Evolutionary conservation across 37 sponge, comb jelly and placozoan species (phyloP).

Genomic region (Geodia barretti): DNA sequence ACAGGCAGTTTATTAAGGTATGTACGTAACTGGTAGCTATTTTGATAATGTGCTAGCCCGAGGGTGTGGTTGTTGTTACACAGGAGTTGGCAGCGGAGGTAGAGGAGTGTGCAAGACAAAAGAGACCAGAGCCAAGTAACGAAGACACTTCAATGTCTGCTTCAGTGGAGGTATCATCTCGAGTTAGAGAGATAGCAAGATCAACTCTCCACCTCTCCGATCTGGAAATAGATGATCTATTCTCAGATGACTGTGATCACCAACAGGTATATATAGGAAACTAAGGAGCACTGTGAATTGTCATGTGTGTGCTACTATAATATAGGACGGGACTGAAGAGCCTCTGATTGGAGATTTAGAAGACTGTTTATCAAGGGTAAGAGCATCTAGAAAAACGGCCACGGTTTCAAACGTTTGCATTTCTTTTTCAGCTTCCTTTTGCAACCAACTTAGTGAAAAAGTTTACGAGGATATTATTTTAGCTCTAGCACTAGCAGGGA

Average conservation of each 20-base stretch:
- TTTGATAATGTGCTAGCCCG: background rate
- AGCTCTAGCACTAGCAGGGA: no score
- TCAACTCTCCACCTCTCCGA: conserved; percentile 47
- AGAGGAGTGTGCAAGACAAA: background rate
- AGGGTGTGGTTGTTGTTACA: background rate
- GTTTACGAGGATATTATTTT: background rate
- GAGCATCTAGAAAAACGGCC: background rate
- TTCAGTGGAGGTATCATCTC: background rate
- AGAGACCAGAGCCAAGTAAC: background rate
- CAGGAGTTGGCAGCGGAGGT: background rate
- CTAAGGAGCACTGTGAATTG: background rate
- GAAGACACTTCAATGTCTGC: background rate
- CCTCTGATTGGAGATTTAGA: background rate
- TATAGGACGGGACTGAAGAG: background rate
- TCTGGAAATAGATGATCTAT: conserved; percentile 30
- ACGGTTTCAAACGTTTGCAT: background rate
- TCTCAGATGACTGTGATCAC: conserved; percentile 1
- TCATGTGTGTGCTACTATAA: background rate
- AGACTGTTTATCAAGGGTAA: background rate
- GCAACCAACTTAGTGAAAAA: background rate
- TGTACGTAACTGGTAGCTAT: background rate
- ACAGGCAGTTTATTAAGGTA: background rate
- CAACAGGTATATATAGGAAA: background rate
- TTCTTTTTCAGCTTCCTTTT: background rate
- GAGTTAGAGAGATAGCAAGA: conserved; percentile 44